These are phyloP conservation scores for Napeogenes sylphis DNA, from an alignment of 2,888 invertebrate species.

Conservation along the genomic window DNA sequence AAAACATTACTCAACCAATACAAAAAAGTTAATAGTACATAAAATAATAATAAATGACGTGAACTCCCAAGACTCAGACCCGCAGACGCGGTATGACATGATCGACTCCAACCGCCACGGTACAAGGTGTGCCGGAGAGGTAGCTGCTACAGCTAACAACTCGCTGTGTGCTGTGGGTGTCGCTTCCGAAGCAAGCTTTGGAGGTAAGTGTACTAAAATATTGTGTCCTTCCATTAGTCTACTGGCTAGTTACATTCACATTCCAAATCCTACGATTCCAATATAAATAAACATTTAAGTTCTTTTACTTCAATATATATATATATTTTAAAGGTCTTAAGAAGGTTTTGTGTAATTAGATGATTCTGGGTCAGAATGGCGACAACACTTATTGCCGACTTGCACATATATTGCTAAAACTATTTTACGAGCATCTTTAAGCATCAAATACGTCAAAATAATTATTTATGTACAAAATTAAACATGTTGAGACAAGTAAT, in stretches of 20 bases:
- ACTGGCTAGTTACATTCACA: not conserved
- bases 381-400: constrained; percentile 27
- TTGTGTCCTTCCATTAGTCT: no score
- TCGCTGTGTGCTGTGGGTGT: constrained; percentile 97
- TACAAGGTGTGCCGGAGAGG: constrained; percentile 97
- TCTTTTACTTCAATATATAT: constrained; percentile 18
- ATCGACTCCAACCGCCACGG: constrained; percentile 97
- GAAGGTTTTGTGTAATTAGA: constrained; percentile 25
- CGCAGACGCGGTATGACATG: constrained; percentile 98
- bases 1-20: no score
- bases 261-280: constrained; percentile 6
- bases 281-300: constrained; percentile 13
- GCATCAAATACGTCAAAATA: no score
- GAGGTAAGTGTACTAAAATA: constrained; percentile 75
- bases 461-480: no score
- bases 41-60: constrained; percentile 82
- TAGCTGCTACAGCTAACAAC: constrained; percentile 98
- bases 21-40: not conserved
- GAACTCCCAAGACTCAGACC: constrained; percentile 96
- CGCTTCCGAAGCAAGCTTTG: constrained; percentile 96
- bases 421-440: no score
- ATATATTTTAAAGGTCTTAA: no score
- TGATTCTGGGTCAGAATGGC: constrained; percentile 29
- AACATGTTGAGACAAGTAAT: no score
- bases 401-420: constrained; percentile 15